Conservation (phyloP, 2,888 invertebrate species). For the Eristalinus sepulchralis region DNA sequence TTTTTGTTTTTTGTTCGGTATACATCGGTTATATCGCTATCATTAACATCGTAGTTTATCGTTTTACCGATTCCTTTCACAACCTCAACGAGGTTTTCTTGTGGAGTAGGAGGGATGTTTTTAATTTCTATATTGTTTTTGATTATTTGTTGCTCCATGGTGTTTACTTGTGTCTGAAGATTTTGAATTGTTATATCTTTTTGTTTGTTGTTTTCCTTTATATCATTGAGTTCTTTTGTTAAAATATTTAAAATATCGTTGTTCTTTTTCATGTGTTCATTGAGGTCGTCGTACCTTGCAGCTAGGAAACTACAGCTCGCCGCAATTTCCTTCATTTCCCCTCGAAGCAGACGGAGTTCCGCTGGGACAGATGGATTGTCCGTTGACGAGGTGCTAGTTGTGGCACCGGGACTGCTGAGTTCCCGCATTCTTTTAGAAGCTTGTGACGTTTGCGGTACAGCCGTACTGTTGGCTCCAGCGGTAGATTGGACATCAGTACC, state of each 20-base stretch:
- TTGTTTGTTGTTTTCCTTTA: background rate
- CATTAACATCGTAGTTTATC: background rate
- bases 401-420: background rate
- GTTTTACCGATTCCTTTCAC: background rate
- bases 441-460: too few species aligned
- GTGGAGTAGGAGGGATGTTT: too few species aligned
- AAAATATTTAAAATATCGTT: background rate
- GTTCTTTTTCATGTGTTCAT: constrained; percentile 9
- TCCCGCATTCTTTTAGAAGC: too few species aligned
- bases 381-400: background rate
- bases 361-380: background rate
- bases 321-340: constrained; percentile 1
- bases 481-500: background rate
- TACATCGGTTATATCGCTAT: background rate
- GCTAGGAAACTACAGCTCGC: background rate
- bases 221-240: constrained; percentile 6
- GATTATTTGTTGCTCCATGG: background rate
- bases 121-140: background rate
- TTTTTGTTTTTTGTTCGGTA: background rate
- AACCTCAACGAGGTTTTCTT: background rate
- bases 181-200: background rate
- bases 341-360: background rate
- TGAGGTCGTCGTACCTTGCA: constrained; percentile 9
- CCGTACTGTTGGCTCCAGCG: too few species aligned
- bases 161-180: background rate